Evolutionary conservation across 2,113 vertebrate genomes (phyloP).

Genomic region (Hoplias malabaricus): DNA sequence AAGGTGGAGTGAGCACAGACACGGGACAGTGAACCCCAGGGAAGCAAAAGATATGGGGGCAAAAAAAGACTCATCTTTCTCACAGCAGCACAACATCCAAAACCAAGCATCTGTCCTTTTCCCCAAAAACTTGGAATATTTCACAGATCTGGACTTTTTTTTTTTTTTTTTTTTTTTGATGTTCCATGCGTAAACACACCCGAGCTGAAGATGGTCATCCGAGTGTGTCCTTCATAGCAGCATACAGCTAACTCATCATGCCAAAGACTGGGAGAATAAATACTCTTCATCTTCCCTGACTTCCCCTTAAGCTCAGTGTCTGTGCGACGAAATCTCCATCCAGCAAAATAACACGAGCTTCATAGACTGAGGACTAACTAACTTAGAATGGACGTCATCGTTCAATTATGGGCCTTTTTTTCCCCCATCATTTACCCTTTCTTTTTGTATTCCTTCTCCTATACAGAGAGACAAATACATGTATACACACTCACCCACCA

Average conservation of each 20-base stretch:
- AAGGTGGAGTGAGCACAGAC: constrained; percentile 57
- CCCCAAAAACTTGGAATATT: background rate
- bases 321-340: constrained; percentile 55
- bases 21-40: constrained; percentile 54
- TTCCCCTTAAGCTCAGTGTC: constrained; percentile 68
- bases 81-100: too few species aligned
- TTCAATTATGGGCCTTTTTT: constrained; percentile 27
- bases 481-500: background rate
- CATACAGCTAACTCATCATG: constrained; percentile 81
- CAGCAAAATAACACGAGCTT: constrained; percentile 31
- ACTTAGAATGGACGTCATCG: constrained; percentile 49
- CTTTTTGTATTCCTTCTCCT: constrained; percentile 30
- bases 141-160: constrained; percentile 41
- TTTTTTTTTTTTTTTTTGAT: constrained; percentile 33
- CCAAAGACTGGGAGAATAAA: constrained; percentile 73
- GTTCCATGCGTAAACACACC: constrained; percentile 33
- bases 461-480: constrained; percentile 4
- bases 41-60: constrained; percentile 55
- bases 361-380: constrained; percentile 51
- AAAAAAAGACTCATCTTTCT: constrained; percentile 7
- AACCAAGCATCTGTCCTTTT: background rate
- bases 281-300: constrained; percentile 56
- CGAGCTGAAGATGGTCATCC: constrained; percentile 49
- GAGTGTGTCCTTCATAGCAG: constrained; percentile 51
- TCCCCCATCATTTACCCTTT: constrained; percentile 24